Evolutionary conservation across 2,797 vertebrate genomes (phyloP).

Genomic region (Psittacula derbiana): DNA sequence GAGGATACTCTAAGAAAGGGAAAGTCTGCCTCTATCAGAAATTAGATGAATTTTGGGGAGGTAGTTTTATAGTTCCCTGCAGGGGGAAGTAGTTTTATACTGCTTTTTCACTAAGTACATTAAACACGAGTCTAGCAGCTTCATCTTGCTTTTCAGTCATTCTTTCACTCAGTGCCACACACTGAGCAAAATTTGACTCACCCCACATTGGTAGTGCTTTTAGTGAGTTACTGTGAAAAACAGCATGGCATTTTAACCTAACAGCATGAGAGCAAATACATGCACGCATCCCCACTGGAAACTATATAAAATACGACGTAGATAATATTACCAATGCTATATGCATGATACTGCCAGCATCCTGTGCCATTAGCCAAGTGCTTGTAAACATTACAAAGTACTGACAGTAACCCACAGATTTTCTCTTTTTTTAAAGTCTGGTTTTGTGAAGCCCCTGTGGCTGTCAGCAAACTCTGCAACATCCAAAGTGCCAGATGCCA

Average conservation of each 20-base stretch:
- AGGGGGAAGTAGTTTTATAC: not conserved
- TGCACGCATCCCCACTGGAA: constrained; percentile 2
- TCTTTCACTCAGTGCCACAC: not conserved
- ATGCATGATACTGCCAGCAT: not conserved
- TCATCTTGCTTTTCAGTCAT: constrained; percentile 13
- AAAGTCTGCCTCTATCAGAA: not conserved
- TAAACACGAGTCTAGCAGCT: not conserved
- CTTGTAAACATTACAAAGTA: constrained; percentile 21
- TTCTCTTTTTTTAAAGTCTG: not conserved
- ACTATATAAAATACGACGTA: constrained; percentile 8
- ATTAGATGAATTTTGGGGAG: not conserved
- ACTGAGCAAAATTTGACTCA: constrained; percentile 45
- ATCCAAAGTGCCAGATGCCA: not conserved
- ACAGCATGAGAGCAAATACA: constrained; percentile 12
- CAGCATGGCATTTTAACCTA: constrained; percentile 44
- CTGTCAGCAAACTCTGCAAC: not conserved
- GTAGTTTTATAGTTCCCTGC: not conserved
- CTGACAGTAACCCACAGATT: not conserved
- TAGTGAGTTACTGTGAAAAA: constrained; percentile 34
- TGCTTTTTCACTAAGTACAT: not conserved
- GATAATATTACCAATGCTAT: not conserved
- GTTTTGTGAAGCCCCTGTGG: not conserved
- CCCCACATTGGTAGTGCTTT: not conserved
- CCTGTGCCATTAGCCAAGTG: not conserved
- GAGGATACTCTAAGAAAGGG: not conserved